phyloP scores from a whole-genome alignment of 2,888 invertebrate genomes.

The Drosophila bunnanda region DNA sequence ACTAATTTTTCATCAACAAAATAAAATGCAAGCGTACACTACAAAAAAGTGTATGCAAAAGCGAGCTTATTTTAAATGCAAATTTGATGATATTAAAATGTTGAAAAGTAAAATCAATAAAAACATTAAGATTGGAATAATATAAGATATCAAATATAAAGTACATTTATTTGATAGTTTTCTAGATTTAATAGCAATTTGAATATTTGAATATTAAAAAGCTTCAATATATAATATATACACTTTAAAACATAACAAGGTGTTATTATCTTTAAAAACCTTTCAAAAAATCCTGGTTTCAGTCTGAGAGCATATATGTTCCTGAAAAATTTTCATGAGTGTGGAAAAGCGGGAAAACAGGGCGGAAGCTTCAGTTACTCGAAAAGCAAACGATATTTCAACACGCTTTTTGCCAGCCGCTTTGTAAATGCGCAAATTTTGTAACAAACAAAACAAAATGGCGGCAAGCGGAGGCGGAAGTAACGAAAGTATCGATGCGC shows the following conservation, averaged over 20 bases:
- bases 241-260: no score
- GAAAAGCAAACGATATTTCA: slow-evolving; percentile 73
- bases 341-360: not conserved
- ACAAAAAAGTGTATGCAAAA: not conserved
- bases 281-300: no score
- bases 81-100: not conserved
- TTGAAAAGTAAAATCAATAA: not conserved
- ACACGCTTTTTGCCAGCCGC: slow-evolving; percentile 67
- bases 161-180: no score
- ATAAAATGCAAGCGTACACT: slow-evolving; percentile 57
- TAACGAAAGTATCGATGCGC: slow-evolving; percentile 47
- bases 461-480: slow-evolving; percentile 57
- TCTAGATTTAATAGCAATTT: no score
- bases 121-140: not conserved
- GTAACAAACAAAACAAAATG: slow-evolving; percentile 77
- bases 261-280: no score
- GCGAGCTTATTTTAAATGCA: not conserved
- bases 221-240: no score
- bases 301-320: no score
- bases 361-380: slow-evolving; percentile 19
- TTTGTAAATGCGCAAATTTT: slow-evolving; percentile 77
- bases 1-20: slow-evolving; percentile 75
- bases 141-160: not conserved
- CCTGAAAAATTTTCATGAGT: not conserved
- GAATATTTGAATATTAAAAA: no score